Base-by-base conservation (phyloP, 2,888 invertebrate genomes). In the Conchocele bisecta region DNA sequence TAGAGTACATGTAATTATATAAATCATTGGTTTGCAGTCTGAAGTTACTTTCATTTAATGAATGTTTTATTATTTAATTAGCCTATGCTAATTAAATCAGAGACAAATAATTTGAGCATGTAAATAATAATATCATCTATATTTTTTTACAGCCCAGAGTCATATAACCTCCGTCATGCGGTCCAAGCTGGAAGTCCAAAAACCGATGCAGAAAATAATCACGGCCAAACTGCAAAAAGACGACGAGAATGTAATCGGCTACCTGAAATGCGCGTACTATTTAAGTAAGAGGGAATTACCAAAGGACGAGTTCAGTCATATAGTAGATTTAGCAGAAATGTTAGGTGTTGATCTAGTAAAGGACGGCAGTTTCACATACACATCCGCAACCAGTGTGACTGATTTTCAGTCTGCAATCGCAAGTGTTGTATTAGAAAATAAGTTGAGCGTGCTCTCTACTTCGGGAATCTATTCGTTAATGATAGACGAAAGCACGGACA, bases 401-500 rank as follows among this genome's bases (percentile, higher is more conserved):
- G 59, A 73, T 42, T 42, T 73, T 46, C 73, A 73, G 13, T 20
- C 31, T 29, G 54, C 48, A 15, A 57, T 58, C 22, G 26, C 39
- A 20, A 29, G 48, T 17, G 53, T 67, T 2, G 56, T 63, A 13
- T 5, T 61, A n/a, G 57, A 58, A 24, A 58, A 58, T 15, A 46
- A 31, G 17, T 7, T 50, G 6, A 11, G 17, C 13, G 29, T 46
- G n/a, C 53, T 65, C 13, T 20, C 51, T 5, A 2, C 44, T 4
- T 31, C 63, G 20, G 53, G 17, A 3, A 37, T 41, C 1, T 63
- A n/a, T 42, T 39, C 42, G 13, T 1, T 61, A 1, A 13, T 33
- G 35, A 24, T 67, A 4, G 63, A 73, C 50, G 67, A 63, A 29
- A 73, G 67, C 17, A 68, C 67, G 4, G 73, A 67, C 50, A 61